Evolutionary conservation across 2,797 vertebrate species (phyloP).

Genomic region (Protosalanx chinensis): DNA sequence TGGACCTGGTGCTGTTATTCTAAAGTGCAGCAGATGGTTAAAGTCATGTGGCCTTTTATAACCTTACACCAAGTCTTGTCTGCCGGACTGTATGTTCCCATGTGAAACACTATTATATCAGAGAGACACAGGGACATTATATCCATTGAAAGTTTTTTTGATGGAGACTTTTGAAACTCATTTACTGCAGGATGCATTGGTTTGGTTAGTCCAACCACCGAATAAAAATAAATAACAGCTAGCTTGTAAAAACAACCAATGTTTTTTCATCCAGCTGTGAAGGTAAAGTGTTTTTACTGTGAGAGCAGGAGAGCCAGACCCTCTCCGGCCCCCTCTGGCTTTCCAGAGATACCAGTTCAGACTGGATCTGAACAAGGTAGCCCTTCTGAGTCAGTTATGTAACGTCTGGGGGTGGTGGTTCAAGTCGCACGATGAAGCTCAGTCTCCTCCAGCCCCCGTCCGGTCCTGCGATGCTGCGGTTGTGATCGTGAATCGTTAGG

Average conservation of each 20-base stretch:
- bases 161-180: neutral
- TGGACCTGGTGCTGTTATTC: neutral
- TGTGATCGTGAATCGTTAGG: neutral
- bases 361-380: constrained; percentile 33
- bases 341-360: constrained; percentile 32
- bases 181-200: neutral
- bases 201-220: neutral
- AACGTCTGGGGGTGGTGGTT: constrained; percentile 25
- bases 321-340: constrained; percentile 13
- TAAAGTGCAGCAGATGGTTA: neutral
- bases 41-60: neutral
- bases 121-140: no score
- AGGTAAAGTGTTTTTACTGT: constrained; percentile 20
- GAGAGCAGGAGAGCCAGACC: constrained; percentile 17
- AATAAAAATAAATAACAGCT: neutral
- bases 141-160: no score
- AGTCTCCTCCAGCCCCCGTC: neutral
- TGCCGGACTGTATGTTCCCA: neutral
- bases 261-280: constrained; percentile 22
- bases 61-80: neutral
- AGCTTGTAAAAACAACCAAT: neutral
- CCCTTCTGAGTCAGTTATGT: constrained; percentile 31
- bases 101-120: neutral
- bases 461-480: neutral
- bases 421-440: constrained; percentile 6